phyloP scores from a whole-genome alignment of 2,113 vertebrate genomes.

The Python bivittatus region DNA sequence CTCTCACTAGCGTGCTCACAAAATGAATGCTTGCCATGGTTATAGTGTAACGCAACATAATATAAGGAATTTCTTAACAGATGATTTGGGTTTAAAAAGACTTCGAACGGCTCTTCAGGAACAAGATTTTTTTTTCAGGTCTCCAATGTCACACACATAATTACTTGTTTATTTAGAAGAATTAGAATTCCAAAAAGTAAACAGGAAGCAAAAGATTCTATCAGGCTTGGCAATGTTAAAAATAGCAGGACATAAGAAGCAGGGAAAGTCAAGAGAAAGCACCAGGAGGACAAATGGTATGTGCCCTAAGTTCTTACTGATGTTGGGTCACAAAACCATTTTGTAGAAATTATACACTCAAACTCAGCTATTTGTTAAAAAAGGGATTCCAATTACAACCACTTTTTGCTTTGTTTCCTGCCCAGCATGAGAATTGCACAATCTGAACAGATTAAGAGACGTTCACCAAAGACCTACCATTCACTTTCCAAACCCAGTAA shows the following conservation, averaged over 20 bases:
- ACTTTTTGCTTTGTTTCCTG: neutral
- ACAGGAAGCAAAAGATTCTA: neutral
- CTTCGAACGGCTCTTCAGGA: neutral
- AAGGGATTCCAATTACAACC: neutral
- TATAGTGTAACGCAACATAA: neutral
- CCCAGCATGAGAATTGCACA: neutral
- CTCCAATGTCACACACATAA: neutral
- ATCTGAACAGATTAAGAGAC: neutral
- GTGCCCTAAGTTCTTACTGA: neutral
- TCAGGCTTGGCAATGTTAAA: neutral
- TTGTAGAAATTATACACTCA: neutral
- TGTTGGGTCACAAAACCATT: neutral
- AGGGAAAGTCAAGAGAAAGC: neutral
- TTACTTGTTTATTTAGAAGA: neutral
- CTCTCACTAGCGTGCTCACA: no score
- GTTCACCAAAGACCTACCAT: neutral
- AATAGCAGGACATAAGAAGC: neutral
- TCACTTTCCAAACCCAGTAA: neutral
- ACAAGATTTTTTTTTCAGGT: neutral
- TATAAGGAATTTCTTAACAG: neutral
- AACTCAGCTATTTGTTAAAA: neutral
- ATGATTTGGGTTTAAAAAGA: neutral
- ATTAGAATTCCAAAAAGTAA: neutral
- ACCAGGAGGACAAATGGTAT: no score
- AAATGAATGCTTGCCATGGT: no score